A percentile compares a stretch with the other conserved stretches of the same genome.
Evolutionary conservation across 64 coral and sea anemone genomes (phyloP).

Genomic region (Montipora sp.): DNA sequence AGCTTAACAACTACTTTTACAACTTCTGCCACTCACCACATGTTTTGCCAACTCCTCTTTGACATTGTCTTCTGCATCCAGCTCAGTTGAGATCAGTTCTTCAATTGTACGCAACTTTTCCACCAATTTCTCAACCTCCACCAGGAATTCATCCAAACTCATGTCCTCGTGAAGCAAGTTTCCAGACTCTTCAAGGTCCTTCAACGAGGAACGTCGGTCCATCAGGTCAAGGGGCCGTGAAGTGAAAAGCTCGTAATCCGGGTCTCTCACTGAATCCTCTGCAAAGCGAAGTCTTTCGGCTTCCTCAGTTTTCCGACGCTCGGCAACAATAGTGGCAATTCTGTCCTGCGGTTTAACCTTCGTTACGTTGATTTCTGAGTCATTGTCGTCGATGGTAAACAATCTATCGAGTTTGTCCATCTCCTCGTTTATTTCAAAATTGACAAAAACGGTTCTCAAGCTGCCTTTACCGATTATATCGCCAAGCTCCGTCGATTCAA

Average conservation of each 20-base stretch:
- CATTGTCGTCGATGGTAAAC: neutral
- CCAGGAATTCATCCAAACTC: conserved; percentile 72
- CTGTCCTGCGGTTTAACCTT: conserved; percentile 34
- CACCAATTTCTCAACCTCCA: conserved; percentile 80
- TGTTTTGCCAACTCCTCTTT: conserved; percentile 88
- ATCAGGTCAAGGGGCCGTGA: conserved; percentile 23
- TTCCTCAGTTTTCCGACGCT: conserved; percentile 35
- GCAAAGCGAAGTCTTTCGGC: conserved; percentile 54
- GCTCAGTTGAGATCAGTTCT: conserved; percentile 71
- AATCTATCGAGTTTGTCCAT: conserved; percentile 40
- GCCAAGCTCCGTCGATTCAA: neutral
- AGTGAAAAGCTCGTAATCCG: conserved; percentile 41
- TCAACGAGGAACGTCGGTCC: conserved; percentile 35
- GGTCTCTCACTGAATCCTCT: conserved; percentile 17
- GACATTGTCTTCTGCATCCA: conserved; percentile 55
- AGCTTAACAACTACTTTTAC: neutral
- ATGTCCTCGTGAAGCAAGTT: conserved; percentile 62
- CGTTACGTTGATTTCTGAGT: neutral
- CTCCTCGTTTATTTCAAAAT: neutral
- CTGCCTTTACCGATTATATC: neutral
- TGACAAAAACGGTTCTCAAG: neutral
- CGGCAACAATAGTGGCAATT: conserved; percentile 38
- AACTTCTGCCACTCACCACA: conserved; percentile 62
- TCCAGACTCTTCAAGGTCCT: conserved; percentile 77
- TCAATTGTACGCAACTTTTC: conserved; percentile 86